Base-by-base conservation (phyloP, 1,140 invertebrate genomes). In the Rhyzopertha dominica region DNA sequence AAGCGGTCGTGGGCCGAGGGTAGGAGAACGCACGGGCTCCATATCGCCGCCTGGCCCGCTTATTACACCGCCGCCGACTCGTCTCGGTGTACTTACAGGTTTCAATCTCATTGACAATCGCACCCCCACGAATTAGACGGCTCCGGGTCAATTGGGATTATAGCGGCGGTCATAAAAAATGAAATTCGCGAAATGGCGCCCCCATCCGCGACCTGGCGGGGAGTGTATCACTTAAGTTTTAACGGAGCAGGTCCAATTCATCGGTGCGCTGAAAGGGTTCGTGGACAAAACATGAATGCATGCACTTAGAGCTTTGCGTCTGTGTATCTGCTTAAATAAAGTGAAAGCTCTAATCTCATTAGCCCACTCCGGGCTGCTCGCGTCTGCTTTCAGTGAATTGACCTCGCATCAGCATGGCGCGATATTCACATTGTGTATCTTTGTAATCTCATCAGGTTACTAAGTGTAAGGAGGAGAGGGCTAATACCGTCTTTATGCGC, bases 1-100 rank as follows among this genome's bases (percentile, higher is more conserved):
- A 60, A 58, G 53, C 47, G 54, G 53, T 53, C 55, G 30, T 52
- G 29, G 48, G 52, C 49, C 44, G 46, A 45, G 52, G 48, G 42
- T 24, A 20, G 34, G 44, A 28, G 42, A 14, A 17, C 28, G 32
- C 28, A 31, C 7, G 37, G 13, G 30, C 26, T 18, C 29, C 41
- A 34, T 13, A 34, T 16, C 41, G 35, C 18, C 18, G 24, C 24
- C 25, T 23, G 19, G 19, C 20, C 35, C 25, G n/a, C 35, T 37
- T 37, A 37, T 37, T 37, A 37, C 12, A 23, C n/a, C 35, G 35
- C 13, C 40, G 26, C 25, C 47, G 47, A 36, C 35, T 35, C 34
- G 38, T 30, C 25, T 23, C 25, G n/a, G 35, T 23, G 35, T 23
- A 23, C 31, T 49, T 49, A 43, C 40, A 38, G 40, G 29, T 37